A percentile compares a stretch with the other conserved stretches of the same genome.
These are phyloP conservation scores for Xestoiulus laeticollis DNA, from an alignment of 2,888 invertebrate species.

Conservation along the genomic window DNA sequence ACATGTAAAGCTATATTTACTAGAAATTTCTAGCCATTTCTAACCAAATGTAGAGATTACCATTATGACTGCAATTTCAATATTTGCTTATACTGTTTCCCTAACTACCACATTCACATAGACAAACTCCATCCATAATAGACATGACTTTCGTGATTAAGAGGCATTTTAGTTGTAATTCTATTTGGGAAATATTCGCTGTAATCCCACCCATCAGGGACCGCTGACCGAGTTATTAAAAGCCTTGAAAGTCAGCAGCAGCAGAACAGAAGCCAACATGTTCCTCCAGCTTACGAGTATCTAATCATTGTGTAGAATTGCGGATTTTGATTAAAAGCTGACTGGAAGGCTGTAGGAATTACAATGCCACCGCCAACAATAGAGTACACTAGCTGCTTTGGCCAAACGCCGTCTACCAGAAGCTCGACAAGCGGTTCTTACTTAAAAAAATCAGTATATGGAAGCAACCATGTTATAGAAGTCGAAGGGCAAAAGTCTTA, in stretches of 20 bases:
- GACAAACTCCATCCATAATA: not conserved
- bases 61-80: no score
- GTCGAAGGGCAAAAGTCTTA: conserved; percentile 17
- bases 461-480: not conserved
- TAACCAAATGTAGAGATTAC: no score
- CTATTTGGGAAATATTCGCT: not conserved
- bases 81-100: no score
- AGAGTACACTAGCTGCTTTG: not conserved
- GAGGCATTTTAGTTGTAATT: not conserved
- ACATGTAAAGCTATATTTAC: no score
- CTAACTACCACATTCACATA: no score
- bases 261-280: not conserved
- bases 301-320: not conserved
- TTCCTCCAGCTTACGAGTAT: not conserved
- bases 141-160: not conserved
- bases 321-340: conserved; percentile 2
- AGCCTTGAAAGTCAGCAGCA: not conserved
- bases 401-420: not conserved
- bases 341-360: not conserved
- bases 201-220: not conserved
- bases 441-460: conserved; percentile 2
- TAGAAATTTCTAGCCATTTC: no score
- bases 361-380: not conserved
- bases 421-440: not conserved
- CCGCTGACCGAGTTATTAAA: not conserved